Percentiles rank a stretch among this genome's conserved stretches.
Conservation (phyloP, 2,797 vertebrate genomes). For the Alcedo atthis region DNA sequence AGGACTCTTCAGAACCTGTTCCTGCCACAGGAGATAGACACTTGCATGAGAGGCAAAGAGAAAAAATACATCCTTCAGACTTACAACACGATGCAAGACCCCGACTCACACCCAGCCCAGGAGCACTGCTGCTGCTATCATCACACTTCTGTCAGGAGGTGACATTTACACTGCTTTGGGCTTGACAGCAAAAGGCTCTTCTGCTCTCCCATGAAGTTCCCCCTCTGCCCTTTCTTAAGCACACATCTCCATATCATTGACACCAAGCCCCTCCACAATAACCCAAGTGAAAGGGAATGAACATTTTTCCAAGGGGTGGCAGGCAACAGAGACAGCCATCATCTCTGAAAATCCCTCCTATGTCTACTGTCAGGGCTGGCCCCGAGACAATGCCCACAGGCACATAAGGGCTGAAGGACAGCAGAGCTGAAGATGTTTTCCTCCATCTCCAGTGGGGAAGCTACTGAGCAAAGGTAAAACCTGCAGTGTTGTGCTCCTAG, state of each 20-base stretch:
- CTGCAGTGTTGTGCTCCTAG: neutral
- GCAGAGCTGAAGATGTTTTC: neutral
- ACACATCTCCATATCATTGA: neutral
- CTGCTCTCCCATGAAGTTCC: constrained; percentile 31
- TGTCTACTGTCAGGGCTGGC: neutral
- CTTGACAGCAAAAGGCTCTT: constrained; percentile 33
- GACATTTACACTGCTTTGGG: constrained; percentile 37
- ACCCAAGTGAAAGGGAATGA: neutral
- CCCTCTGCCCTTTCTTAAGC: neutral
- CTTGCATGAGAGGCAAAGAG: neutral
- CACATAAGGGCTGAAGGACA: neutral
- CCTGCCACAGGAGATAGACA: neutral
- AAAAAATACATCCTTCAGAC: neutral
- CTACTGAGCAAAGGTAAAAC: neutral
- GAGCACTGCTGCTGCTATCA: constrained; percentile 33
- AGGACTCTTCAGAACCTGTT: constrained; percentile 22
- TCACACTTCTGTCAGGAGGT: neutral
- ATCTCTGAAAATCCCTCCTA: neutral
- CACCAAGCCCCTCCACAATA: neutral
- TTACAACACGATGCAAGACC: neutral
- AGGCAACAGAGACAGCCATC: neutral
- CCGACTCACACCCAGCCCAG: neutral
- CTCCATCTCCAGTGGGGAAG: neutral
- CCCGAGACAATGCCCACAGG: neutral
- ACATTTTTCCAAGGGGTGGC: neutral